Percentiles rank a stretch among this genome's conserved stretches.
These are phyloP conservation scores for Beris chalybata DNA, from an alignment of 2,888 invertebrate genomes.

Conservation along the genomic window DNA sequence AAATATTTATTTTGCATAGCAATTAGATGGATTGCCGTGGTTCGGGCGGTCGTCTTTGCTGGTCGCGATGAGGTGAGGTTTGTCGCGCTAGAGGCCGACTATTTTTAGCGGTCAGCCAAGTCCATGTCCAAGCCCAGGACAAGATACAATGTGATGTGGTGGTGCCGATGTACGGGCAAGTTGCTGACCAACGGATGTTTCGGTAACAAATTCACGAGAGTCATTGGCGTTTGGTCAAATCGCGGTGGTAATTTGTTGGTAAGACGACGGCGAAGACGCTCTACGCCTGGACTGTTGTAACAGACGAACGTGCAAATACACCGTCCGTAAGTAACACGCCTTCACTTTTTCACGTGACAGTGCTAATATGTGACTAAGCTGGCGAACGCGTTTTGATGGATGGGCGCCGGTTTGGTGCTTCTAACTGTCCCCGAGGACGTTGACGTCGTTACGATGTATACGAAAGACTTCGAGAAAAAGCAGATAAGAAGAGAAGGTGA, in stretches of 20 bases:
- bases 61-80: conserved; percentile 11
- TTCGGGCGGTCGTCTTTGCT: background rate
- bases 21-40: conserved; percentile 33
- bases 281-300: too few relatives aligned
- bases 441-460: conserved; percentile 14
- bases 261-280: too few relatives aligned
- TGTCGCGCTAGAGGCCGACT: conserved; percentile 8
- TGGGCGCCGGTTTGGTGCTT: conserved; percentile 31
- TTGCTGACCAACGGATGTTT: conserved; percentile 29
- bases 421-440: conserved; percentile 20
- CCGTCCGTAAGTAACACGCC: conserved; percentile 22
- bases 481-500: too few relatives aligned
- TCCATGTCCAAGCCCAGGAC: conserved; percentile 2
- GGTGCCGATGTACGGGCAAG: too few relatives aligned
- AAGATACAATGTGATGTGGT: too few relatives aligned
- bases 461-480: background rate
- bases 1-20: conserved; percentile 38
- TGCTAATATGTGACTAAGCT: conserved; percentile 25
- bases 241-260: background rate
- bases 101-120: conserved; percentile 22
- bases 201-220: conserved; percentile 18
- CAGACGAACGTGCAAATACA: conserved; percentile 26
- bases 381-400: conserved; percentile 28
- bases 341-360: conserved; percentile 31
- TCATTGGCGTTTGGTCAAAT: conserved; percentile 24